phyloP scores from a whole-genome alignment of 2,113 vertebrate species.

The Macaca nemestrina region DNA sequence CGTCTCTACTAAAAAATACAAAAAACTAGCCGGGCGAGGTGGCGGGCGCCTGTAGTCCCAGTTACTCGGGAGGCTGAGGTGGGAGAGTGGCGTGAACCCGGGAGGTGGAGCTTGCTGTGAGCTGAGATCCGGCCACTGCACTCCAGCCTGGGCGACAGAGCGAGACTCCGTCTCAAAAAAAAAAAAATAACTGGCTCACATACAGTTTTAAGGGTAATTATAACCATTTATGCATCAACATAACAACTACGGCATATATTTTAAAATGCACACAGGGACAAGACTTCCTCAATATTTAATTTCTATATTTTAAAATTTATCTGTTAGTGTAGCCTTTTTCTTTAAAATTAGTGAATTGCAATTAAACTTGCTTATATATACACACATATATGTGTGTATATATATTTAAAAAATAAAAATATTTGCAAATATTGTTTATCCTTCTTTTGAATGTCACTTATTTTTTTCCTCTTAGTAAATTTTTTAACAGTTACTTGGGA shows the following conservation, averaged over 20 bases:
- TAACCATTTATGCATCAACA: background rate
- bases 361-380: background rate
- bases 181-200: conserved; percentile 37
- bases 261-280: conserved; percentile 2
- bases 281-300: background rate
- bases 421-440: background rate
- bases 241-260: background rate
- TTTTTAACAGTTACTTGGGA: background rate
- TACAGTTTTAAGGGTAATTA: conserved; percentile 38
- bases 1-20: no score
- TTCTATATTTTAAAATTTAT: conserved; percentile 24
- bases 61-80: no score
- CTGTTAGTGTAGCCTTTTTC: background rate
- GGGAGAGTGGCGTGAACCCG: no score
- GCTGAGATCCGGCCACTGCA: no score
- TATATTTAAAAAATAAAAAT: background rate
- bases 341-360: conserved; percentile 37
- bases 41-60: no score
- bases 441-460: background rate
- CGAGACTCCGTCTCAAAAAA: no score
- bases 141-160: no score
- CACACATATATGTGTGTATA: background rate
- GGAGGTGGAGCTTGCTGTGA: no score
- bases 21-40: no score
- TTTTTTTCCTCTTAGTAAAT: background rate